These are phyloP conservation scores for Rhingia rostrata DNA, from an alignment of 2,888 invertebrate genomes.

Conservation along the genomic window DNA sequence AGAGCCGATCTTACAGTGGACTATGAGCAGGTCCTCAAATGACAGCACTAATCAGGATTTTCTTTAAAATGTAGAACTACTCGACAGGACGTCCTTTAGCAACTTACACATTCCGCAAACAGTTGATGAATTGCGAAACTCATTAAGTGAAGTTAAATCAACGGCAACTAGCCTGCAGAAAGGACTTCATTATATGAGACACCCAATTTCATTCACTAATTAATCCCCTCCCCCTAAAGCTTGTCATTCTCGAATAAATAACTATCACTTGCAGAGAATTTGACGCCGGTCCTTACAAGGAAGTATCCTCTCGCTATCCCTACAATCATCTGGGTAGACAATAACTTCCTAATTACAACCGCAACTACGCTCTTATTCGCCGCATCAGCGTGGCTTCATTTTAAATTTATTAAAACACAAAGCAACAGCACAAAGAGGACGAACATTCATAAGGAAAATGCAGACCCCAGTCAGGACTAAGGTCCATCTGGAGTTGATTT, in stretches of 20 bases:
- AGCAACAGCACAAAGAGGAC: not conserved
- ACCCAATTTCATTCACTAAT: conserved; percentile 30
- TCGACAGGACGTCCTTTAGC: too few relatives aligned
- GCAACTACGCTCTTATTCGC: conserved; percentile 11
- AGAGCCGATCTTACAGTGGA: too few relatives aligned
- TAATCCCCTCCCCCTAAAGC: conserved; percentile 16
- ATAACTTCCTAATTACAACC: conserved; percentile 56
- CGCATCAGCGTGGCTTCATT: conserved; percentile 34
- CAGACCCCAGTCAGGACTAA: conserved; percentile 18
- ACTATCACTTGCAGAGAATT: conserved; percentile 23
- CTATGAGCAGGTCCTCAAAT: too few relatives aligned
- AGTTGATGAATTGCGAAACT: too few relatives aligned
- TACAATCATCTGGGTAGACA: not conserved
- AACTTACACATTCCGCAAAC: too few relatives aligned
- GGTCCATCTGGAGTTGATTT: not conserved
- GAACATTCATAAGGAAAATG: conserved; percentile 28
- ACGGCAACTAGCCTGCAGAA: too few relatives aligned
- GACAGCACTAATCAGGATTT: too few relatives aligned
- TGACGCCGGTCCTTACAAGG: not conserved
- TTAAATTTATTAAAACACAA: conserved; percentile 37
- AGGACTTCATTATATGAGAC: not conserved
- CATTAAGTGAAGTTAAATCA: too few relatives aligned
- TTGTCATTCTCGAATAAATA: not conserved
- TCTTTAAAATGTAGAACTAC: too few relatives aligned
- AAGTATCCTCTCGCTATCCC: not conserved